Evolutionary conservation across 2,113 vertebrate species (phyloP).

Genomic region (Megaceryle maxima): DNA sequence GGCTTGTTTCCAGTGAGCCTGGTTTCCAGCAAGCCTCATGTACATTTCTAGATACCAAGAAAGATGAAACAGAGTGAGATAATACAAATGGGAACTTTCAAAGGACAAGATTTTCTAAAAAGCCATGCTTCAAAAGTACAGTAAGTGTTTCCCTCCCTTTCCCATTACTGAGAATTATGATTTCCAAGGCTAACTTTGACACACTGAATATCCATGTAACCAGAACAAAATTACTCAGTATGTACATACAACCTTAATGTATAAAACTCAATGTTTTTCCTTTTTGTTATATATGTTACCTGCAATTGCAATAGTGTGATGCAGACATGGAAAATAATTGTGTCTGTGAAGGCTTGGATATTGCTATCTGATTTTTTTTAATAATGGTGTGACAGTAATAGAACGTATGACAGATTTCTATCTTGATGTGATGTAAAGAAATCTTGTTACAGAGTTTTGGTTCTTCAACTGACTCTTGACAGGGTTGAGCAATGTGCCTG

Average conservation of each 20-base stretch:
- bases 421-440: not conserved
- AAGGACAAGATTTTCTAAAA: not conserved
- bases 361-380: not conserved
- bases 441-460: not conserved
- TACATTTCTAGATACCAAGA: not conserved
- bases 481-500: not conserved
- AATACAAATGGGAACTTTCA: not conserved
- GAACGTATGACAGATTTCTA: not conserved
- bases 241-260: not conserved
- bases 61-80: not conserved
- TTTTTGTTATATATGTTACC: not conserved
- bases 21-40: no score
- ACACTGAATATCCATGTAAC: not conserved
- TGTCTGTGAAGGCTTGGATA: not conserved
- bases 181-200: not conserved
- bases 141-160: not conserved
- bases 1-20: no score
- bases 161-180: not conserved
- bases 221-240: not conserved
- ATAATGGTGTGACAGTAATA: not conserved
- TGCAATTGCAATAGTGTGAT: not conserved
- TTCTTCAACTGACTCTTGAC: not conserved
- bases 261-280: not conserved
- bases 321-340: not conserved
- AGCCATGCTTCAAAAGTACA: not conserved